Conservation (phyloP, 2,113 vertebrate genomes). For the Heterochromis multidens region DNA sequence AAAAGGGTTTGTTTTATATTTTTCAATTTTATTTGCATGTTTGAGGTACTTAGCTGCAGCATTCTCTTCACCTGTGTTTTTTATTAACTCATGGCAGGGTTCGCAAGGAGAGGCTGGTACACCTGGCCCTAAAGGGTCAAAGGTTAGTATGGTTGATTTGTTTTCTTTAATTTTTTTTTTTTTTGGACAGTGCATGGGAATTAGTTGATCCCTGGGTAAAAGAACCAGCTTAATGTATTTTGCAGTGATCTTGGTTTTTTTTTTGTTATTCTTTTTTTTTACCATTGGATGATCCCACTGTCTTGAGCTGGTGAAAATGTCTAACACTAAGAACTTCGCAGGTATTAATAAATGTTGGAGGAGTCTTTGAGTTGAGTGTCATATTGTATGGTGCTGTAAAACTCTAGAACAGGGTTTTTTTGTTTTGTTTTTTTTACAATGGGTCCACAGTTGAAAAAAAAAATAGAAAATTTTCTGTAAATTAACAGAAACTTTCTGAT, state of each 20-base stretch:
- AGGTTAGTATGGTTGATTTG: slow-evolving; percentile 79
- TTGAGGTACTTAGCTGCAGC: neutral
- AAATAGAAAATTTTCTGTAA: too few relatives aligned
- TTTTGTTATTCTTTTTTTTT: neutral
- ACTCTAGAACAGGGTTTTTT: too few relatives aligned
- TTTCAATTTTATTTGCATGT: neutral
- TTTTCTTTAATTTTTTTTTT: slow-evolving; percentile 32
- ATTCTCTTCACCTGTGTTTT: neutral
- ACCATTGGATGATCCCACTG: neutral
- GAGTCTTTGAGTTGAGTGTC: neutral
- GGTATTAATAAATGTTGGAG: neutral
- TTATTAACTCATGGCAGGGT: slow-evolving; percentile 75
- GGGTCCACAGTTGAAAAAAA: too few relatives aligned
- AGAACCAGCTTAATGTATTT: neutral
- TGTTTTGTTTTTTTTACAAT: too few relatives aligned
- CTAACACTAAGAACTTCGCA: neutral
- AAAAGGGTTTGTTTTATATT: neutral
- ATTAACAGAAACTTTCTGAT: too few relatives aligned
- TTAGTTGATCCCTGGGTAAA: neutral
- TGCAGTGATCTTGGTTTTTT: neutral
- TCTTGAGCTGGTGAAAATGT: neutral
- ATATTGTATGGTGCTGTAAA: neutral
- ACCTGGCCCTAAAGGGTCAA: slow-evolving; percentile 91
- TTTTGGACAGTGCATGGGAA: neutral
- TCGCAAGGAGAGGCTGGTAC: slow-evolving; percentile 88